Evolutionary conservation across 2,888 invertebrate genomes (phyloP), one percentile per base, ranked within the genome.

Genomic region (Kuschelorhynchus macadamiae): DNA sequence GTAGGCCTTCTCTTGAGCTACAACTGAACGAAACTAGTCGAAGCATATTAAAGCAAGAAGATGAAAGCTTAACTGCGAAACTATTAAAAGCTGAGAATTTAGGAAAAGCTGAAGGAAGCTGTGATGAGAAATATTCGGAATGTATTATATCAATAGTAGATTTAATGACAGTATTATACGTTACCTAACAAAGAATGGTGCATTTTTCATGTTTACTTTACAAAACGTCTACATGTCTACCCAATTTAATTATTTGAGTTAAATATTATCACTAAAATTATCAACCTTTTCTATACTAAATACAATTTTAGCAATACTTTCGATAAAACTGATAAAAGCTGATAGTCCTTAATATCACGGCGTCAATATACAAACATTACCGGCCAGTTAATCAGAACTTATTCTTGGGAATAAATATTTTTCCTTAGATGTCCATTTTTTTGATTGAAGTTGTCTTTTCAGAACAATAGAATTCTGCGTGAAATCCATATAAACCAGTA

Each of bases 121-220:
- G 79, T 50, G 66, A 70, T 2, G 71, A 74, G 11, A 68, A 71
- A 20, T 80, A 73, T 68, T 73, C 76, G 8, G 72, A 74, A 32
- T 80, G 80, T 71, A 52, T 75, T 32, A 50, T 80, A 11, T 76
- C 79, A 7, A 53, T 80, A 53, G 71, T 78, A 17, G 77, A 78
- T 67, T 66, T 79, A 42, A 78, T 80, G 67, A 77, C 78, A 25
- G 64, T 68, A 11, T 74, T 75, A 73, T 77, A 74, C 56, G 71
- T 72, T 5, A 71, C 73, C 18, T 76, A 67, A 72, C 36, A 59
- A 2, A 36, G 2, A 8, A 36, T 25, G 3, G 25, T 25, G 36
- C 11, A 7, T 36, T 36, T 36, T 36, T 36, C 9, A 30, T 30
- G 4, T 7, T 30, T 30, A 30, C 30, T 9, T 30, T 30, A 30